Base-by-base conservation (phyloP, 2,888 invertebrate genomes). In the Tachystola acroxantha region DNA sequence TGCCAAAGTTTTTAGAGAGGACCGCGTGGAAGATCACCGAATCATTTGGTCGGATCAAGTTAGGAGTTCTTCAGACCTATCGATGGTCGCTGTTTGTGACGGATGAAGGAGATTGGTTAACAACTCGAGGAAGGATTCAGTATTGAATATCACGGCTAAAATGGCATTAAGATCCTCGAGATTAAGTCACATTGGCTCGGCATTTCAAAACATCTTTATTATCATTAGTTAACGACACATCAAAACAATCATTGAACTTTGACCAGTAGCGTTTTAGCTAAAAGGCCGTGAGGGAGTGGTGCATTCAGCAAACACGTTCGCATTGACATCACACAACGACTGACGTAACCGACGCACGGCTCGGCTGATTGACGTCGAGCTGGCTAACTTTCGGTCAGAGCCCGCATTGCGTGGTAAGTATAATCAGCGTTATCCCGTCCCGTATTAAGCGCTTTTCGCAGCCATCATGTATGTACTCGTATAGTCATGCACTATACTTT, bases 351-450 rank as follows among this genome's bases (percentile, higher is more conserved):
- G 58, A 56, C 58, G n/a, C n/a, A n/a, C n/a, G n/a, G n/a, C n/a
- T n/a, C n/a, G 37, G 57, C 49, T 72, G 68, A 72, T 63, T 65
- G 73, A 69, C 66, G 53, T 51, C 36, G 48, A 55, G 56, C 51
- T 46, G 51, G 54, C 55, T 62, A 67, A 64, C 57, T 64, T 65
- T 63, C 36, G 53, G 57, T 46, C 50, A 54, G 49, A 54, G 50
- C 69, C 65, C 66, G 71, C 63, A 71, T 70, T 56, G 60, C 61
- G 66, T n/a, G n/a, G n/a, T n/a, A 69, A 65, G 55, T 55, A 63
- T 65, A 67, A 71, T 72, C 65, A 64, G 58, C 42, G 57, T 67
- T 65, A 67, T 68, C 64, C 58, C 53, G 58, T n/a, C n/a, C 58
- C 53, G 58, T 58, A 68, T 66, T 62, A 65, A 66, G 55, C 60